Conservation (phyloP, 2,797 vertebrate genomes). For the Apodemus agrarius region DNA sequence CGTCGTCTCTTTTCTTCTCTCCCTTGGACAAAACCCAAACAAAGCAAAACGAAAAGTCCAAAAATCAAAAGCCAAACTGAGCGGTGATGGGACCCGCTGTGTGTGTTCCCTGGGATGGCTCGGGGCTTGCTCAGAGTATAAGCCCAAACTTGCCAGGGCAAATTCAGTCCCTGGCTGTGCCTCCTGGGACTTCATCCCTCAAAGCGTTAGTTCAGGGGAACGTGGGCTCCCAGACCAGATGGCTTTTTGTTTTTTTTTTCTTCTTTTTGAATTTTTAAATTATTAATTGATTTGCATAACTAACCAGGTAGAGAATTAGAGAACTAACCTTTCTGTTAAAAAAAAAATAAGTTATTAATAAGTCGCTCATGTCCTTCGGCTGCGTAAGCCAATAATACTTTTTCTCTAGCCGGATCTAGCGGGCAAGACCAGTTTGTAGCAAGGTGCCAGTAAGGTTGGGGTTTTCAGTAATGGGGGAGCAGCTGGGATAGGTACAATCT, state of each 20-base stretch:
- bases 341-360: not conserved
- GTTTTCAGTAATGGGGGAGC: not conserved
- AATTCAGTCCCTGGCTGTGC: not conserved
- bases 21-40: not conserved
- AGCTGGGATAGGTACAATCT: not conserved
- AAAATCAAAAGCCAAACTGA: not conserved
- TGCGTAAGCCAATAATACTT: not conserved
- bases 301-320: not conserved
- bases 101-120: not conserved
- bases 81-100: not conserved
- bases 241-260: not conserved
- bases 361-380: not conserved
- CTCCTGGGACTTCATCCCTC: not conserved
- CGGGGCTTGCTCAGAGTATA: not conserved
- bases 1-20: not conserved
- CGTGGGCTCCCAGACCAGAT: not conserved
- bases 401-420: not conserved
- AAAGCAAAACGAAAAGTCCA: constrained; percentile 1
- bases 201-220: not conserved
- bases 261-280: not conserved
- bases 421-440: not conserved
- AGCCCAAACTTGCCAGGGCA: not conserved
- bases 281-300: not conserved
- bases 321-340: constrained; percentile 3
- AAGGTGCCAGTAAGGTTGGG: not conserved